phyloP scores from a whole-genome alignment of 2,113 vertebrate species.

The Mystacornis crossleyi region DNA sequence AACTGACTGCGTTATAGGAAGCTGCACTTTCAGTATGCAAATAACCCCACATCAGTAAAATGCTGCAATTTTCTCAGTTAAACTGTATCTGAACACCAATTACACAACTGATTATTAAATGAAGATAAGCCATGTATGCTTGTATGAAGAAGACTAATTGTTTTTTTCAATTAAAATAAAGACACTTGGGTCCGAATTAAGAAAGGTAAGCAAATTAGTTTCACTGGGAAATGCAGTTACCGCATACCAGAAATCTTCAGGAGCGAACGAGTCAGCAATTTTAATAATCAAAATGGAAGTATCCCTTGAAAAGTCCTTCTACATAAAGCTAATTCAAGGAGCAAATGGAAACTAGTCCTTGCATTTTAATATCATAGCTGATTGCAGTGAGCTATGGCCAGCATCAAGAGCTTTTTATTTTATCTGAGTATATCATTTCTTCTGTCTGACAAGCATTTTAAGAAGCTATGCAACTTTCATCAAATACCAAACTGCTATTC shows the following conservation, averaged over 20 bases:
- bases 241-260: neutral
- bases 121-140: slow-evolving; percentile 27
- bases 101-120: slow-evolving; percentile 39
- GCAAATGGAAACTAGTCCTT: neutral
- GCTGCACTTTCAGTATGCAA: neutral
- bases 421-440: neutral
- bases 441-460: slow-evolving; percentile 9
- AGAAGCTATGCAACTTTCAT: neutral
- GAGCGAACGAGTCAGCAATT: neutral
- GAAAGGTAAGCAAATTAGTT: slow-evolving; percentile 42
- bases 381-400: neutral
- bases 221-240: neutral
- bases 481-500: neutral
- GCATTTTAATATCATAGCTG: slow-evolving; percentile 1
- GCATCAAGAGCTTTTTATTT: neutral
- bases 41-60: neutral
- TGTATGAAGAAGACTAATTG: neutral
- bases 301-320: slow-evolving; percentile 15
- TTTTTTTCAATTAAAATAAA: slow-evolving; percentile 19
- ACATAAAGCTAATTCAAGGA: neutral
- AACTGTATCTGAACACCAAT: slow-evolving; percentile 6
- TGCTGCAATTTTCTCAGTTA: slow-evolving; percentile 6
- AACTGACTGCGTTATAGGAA: neutral
- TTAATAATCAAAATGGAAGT: neutral
- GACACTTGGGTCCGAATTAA: slow-evolving; percentile 25